Percentiles rank a stretch among this genome's conserved stretches.
Evolutionary conservation across 2,797 vertebrate genomes (phyloP).

Genomic region (Dryobates pubescens): DNA sequence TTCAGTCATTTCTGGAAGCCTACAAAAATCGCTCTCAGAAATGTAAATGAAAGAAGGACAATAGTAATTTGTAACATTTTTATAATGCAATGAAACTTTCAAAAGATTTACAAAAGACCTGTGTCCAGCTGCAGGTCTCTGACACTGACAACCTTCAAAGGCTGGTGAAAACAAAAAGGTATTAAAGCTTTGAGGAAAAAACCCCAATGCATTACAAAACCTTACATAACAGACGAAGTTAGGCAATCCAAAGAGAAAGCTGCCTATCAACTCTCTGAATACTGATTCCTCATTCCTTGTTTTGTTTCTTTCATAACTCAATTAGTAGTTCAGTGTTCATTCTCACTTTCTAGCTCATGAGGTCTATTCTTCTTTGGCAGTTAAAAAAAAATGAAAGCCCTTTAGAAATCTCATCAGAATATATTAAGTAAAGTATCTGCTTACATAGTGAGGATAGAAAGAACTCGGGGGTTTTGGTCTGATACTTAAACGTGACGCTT

Average conservation of each 20-base stretch:
- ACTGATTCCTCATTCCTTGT: neutral
- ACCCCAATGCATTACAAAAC: neutral
- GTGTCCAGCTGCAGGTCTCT: neutral
- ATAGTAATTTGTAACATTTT: neutral
- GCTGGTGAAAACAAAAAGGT: neutral
- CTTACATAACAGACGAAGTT: neutral
- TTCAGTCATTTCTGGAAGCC: neutral
- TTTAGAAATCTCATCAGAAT: neutral
- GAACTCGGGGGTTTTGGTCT: neutral
- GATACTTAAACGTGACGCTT: neutral
- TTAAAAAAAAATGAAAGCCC: neutral
- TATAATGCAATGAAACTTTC: neutral
- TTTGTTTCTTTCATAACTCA: constrained; percentile 5
- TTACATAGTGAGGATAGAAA: neutral
- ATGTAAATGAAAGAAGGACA: neutral
- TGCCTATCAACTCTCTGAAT: neutral
- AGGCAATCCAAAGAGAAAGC: neutral
- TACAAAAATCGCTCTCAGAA: constrained; percentile 3
- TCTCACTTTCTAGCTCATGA: neutral
- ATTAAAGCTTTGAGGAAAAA: neutral
- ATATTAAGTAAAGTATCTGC: neutral
- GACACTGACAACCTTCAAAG: neutral
- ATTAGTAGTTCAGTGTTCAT: neutral
- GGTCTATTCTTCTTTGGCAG: neutral
- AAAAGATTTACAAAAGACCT: neutral